Conservation (phyloP, 2,888 invertebrate genomes). For the Epistrophe eligans region DNA sequence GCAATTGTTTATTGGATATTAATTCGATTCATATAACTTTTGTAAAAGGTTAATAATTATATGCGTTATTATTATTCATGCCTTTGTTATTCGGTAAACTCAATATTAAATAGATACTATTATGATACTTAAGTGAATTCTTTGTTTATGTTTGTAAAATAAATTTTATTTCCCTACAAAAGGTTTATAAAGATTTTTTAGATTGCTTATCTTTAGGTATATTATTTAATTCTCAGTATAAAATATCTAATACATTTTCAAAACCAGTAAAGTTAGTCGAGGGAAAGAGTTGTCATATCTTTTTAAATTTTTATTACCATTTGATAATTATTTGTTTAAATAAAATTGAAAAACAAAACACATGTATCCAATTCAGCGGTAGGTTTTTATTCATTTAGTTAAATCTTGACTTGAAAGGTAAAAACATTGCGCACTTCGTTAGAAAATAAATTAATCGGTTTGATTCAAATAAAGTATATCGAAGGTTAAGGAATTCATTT, state of each 20-base stretch:
- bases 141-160: not conserved
- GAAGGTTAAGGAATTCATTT: not conserved
- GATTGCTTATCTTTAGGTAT: conserved; percentile 26
- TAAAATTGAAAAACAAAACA: conserved; percentile 35
- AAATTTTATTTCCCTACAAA: not conserved
- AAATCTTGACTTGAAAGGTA: conserved; percentile 15
- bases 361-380: conserved; percentile 32
- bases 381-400: conserved; percentile 36
- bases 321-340: conserved; percentile 56
- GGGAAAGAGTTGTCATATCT: conserved; percentile 30
- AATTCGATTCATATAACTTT: too few relatives aligned
- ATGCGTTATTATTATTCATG: not conserved
- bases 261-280: not conserved
- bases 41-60: too few relatives aligned
- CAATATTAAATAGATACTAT: not conserved
- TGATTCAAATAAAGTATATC: not conserved
- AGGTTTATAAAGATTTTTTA: conserved; percentile 9
- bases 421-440: not conserved
- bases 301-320: conserved; percentile 49
- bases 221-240: not conserved
- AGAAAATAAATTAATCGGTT: not conserved
- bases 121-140: not conserved
- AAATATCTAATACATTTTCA: not conserved
- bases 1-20: too few relatives aligned
- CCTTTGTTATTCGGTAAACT: not conserved